These are phyloP conservation scores for Drosophila novamexicana DNA, from an alignment of 1,140 invertebrate species.

Conservation along the genomic window DNA sequence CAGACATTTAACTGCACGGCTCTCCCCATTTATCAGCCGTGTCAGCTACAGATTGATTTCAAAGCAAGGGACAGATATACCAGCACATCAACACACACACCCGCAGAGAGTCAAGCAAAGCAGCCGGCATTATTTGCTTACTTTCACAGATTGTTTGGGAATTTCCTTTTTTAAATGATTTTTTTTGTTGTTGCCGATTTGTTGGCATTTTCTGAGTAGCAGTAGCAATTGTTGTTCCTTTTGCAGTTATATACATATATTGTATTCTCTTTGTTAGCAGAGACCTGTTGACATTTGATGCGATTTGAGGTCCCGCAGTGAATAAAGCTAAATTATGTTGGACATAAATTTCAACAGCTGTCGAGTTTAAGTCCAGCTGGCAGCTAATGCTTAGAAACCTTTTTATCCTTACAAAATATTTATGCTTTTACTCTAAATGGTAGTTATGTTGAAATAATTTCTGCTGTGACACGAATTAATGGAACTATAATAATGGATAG, in stretches of 20 bases:
- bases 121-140: slow-evolving; percentile 50
- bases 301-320: slow-evolving; percentile 15
- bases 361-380: neutral
- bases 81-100: neutral
- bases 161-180: slow-evolving; percentile 4
- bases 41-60: slow-evolving; percentile 62
- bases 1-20: slow-evolving; percentile 43
- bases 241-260: slow-evolving; percentile 33
- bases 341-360: slow-evolving; percentile 23
- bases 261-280: slow-evolving; percentile 28
- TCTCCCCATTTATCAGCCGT: slow-evolving; percentile 52
- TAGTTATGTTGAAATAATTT: no score
- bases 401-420: neutral
- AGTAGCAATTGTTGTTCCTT: slow-evolving; percentile 20
- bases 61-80: slow-evolving; percentile 29
- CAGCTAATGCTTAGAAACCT: neutral
- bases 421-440: no score
- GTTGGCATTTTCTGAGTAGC: slow-evolving; percentile 27
- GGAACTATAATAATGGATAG: no score
- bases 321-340: slow-evolving; percentile 25
- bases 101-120: slow-evolving; percentile 10
- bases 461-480: no score
- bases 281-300: slow-evolving; percentile 47
- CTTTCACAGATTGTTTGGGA: slow-evolving; percentile 49
- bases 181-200: slow-evolving; percentile 8